phyloP scores from a whole-genome alignment of 2,113 vertebrate species.

The Nannobrachium achirus region DNA sequence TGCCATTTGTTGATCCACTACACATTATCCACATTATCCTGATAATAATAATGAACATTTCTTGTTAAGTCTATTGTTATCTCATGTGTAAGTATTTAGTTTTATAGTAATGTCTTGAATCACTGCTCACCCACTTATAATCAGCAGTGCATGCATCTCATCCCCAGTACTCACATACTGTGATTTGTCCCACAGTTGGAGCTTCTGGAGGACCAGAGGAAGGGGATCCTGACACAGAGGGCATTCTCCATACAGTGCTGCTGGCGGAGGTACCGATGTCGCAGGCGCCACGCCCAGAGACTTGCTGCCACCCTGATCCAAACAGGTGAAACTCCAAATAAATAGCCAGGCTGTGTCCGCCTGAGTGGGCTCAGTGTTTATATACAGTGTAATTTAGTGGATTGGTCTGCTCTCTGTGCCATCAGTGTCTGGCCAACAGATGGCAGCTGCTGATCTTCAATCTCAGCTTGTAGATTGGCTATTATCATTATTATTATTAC shows the following conservation, averaged over 20 bases:
- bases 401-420: slow-evolving; percentile 25
- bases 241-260: slow-evolving; percentile 88
- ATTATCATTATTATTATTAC: too few species aligned
- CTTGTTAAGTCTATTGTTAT: too few species aligned
- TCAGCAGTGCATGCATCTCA: neutral
- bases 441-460: slow-evolving; percentile 35
- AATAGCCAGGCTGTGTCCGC: neutral
- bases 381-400: neutral
- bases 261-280: slow-evolving; percentile 82
- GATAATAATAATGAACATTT: too few species aligned
- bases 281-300: slow-evolving; percentile 65
- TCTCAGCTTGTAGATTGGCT: too few species aligned
- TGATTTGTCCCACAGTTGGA: slow-evolving; percentile 80
- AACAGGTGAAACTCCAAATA: slow-evolving; percentile 82
- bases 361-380: neutral
- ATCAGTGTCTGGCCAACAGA: slow-evolving; percentile 22
- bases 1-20: too few species aligned
- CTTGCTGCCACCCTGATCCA: slow-evolving; percentile 86
- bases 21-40: too few species aligned
- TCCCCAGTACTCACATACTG: neutral
- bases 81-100: too few species aligned
- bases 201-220: slow-evolving; percentile 84
- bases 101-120: too few species aligned
- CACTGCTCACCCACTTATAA: neutral
- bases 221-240: slow-evolving; percentile 77